These are phyloP conservation scores for Pollenia angustigena DNA, from an alignment of 2,888 invertebrate genomes.

Conservation along the genomic window DNA sequence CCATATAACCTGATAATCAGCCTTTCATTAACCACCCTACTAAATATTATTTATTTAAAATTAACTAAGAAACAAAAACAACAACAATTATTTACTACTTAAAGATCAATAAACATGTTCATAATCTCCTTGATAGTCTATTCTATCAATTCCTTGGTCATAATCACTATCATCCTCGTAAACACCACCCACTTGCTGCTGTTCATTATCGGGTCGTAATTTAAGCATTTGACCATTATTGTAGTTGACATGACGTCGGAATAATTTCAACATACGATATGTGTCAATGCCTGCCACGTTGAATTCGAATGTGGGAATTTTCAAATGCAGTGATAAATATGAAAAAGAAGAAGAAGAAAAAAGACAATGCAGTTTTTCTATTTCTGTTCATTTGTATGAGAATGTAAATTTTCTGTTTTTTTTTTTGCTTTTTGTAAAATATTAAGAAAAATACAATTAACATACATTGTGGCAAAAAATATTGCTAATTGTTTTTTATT, in stretches of 20 bases:
- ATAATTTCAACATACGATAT: constrained; percentile 83
- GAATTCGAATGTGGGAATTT: constrained; percentile 69
- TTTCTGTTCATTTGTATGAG: constrained; percentile 49
- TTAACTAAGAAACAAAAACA: not conserved
- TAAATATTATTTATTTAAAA: constrained; percentile 6
- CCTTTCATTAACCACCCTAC: no score
- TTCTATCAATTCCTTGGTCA: constrained; percentile 39
- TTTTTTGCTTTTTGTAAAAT: constrained; percentile 26
- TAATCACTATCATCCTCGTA: constrained; percentile 55
- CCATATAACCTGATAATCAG: no score
- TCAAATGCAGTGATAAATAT: constrained; percentile 54
- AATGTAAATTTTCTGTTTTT: constrained; percentile 62
- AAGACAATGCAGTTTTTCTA: constrained; percentile 69
- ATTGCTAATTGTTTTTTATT: constrained; percentile 31
- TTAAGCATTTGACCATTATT: constrained; percentile 82
- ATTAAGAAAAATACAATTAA: constrained; percentile 42
- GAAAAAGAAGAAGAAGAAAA: constrained; percentile 74
- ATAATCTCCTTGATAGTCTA: constrained; percentile 42
- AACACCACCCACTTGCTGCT: constrained; percentile 47
- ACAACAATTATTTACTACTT: not conserved
- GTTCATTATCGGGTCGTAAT: constrained; percentile 79
- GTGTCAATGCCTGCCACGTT: constrained; percentile 81
- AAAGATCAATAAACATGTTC: constrained; percentile 28
- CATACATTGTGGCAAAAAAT: constrained; percentile 47
- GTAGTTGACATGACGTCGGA: constrained; percentile 82